These are phyloP conservation scores for Branchipolynoe longqiensis DNA, from an alignment of 2,888 invertebrate species.

Conservation along the genomic window DNA sequence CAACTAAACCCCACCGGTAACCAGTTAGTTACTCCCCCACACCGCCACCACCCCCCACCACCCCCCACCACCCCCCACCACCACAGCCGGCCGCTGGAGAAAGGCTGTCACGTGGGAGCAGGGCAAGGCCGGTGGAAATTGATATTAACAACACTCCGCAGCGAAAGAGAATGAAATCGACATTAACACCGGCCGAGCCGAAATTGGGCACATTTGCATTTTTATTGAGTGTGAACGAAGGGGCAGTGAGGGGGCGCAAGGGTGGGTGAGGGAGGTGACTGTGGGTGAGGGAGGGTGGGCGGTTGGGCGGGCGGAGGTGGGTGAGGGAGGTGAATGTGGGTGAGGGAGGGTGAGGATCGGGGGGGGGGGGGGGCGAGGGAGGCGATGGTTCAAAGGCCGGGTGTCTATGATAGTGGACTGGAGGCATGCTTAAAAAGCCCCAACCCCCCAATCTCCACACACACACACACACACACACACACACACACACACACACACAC, in stretches of 20 bases:
- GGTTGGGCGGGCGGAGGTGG: neutral
- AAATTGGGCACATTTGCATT: slow-evolving; percentile 50
- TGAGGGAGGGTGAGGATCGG: neutral
- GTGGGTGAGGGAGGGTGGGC: neutral
- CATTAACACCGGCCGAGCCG: slow-evolving; percentile 24
- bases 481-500: no score
- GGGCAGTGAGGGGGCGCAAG: neutral
- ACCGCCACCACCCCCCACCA: no score
- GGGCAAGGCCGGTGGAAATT: slow-evolving; percentile 35
- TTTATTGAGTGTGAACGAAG: slow-evolving; percentile 52
- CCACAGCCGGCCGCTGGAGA: no score
- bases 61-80: no score
- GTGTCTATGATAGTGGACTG: slow-evolving; percentile 15
- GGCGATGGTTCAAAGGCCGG: neutral
- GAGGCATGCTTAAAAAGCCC: slow-evolving; percentile 4
- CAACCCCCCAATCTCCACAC: no score
- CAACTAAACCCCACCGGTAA: no score
- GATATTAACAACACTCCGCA: slow-evolving; percentile 34
- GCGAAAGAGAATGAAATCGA: slow-evolving; percentile 49
- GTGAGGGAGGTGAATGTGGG: no score
- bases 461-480: no score
- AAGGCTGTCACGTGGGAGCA: no score
- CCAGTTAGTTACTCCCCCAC: no score
- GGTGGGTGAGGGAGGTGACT: neutral
- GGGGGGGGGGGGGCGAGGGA: neutral